Conservation (phyloP, 2,888 invertebrate species). For the Drosophila bunnanda region DNA sequence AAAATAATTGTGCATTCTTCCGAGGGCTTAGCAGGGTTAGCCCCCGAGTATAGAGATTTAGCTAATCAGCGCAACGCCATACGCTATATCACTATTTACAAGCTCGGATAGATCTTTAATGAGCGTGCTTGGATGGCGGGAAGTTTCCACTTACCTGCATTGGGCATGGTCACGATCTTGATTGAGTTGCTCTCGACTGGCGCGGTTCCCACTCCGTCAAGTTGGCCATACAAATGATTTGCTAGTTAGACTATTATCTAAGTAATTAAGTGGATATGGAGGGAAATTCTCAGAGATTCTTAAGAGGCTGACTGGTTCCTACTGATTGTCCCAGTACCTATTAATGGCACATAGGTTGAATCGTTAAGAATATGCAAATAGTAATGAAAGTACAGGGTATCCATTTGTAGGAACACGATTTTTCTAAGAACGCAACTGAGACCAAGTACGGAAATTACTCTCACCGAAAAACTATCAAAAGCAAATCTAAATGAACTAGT, state of each 20-base stretch:
- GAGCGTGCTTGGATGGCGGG: not conserved
- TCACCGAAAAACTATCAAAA: not conserved
- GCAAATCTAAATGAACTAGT: not conserved
- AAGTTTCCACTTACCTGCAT: conserved; percentile 23
- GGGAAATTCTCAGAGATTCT: conserved; percentile 9
- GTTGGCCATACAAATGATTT: conserved; percentile 13
- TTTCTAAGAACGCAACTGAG: not conserved
- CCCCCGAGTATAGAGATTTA: conserved; percentile 37
- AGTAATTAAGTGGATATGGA: conserved; percentile 21
- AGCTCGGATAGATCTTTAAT: not conserved
- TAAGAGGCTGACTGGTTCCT: not conserved
- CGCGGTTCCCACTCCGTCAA: conserved; percentile 22
- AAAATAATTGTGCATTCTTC: conserved; percentile 57
- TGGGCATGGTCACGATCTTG: conserved; percentile 23
- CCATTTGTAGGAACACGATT: not conserved
- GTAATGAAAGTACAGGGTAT: not conserved
- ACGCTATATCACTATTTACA: conserved; percentile 20
- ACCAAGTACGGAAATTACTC: not conserved
- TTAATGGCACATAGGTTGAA: conserved; percentile 1
- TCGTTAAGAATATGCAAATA: conserved; percentile 12
- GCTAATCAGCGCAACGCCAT: conserved; percentile 40
- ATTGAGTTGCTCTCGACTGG: conserved; percentile 11
- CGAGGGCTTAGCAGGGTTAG: conserved; percentile 39
- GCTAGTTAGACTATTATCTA: conserved; percentile 39
- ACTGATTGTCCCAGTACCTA: not conserved